Conservation (phyloP, 2,797 vertebrate genomes). For the Buphagus erythrorhynchus region DNA sequence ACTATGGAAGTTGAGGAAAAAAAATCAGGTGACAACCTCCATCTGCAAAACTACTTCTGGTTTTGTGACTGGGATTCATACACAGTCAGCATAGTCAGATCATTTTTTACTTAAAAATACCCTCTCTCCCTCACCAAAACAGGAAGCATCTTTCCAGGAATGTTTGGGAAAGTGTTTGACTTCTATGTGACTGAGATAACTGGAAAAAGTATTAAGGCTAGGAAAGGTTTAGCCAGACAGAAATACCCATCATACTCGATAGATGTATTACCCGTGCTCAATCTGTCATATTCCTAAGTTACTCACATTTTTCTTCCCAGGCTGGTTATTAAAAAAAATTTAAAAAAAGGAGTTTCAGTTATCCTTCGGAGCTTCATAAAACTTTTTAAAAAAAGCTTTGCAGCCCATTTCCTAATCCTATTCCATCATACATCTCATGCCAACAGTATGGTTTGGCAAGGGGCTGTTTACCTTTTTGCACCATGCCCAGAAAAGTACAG, state of each 20-base stretch:
- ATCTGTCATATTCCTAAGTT: background rate
- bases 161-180: slow-evolving; percentile 17
- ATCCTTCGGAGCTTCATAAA: background rate
- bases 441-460: background rate
- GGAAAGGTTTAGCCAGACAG: background rate
- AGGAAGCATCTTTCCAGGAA: slow-evolving; percentile 58
- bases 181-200: slow-evolving; percentile 18
- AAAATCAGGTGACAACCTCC: slow-evolving; percentile 4
- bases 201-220: slow-evolving; percentile 9
- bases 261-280: background rate
- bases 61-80: slow-evolving; percentile 18
- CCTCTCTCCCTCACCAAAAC: background rate
- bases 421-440: background rate
- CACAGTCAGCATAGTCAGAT: background rate
- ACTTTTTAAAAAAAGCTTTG: background rate
- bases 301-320: background rate
- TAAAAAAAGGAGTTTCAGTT: background rate
- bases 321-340: background rate
- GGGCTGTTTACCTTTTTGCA: background rate
- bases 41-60: slow-evolving; percentile 29
- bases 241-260: background rate
- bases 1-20: background rate
- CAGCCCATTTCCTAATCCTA: background rate
- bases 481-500: background rate
- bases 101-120: slow-evolving; percentile 41